Base-by-base conservation (phyloP, 2,797 vertebrate species). In the Luscinia megarhynchos region DNA sequence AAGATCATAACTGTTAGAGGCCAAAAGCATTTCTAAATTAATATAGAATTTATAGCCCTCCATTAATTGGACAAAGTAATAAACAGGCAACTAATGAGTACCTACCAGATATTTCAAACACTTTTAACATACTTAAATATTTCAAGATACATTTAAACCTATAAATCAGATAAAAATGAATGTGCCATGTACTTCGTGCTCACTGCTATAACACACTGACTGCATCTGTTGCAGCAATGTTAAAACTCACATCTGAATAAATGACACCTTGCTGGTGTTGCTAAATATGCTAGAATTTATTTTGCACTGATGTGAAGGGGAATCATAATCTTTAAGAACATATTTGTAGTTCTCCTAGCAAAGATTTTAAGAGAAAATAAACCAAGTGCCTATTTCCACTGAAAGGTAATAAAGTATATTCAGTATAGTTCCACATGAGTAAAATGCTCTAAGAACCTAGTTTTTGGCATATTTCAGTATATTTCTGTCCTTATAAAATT, bases 11-110 rank as follows among this genome's bases (percentile, higher is more conserved):
- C 34, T 2, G 3, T 95, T 78, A 77, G 36, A 94, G 63, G 61
- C 46, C 59, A 92, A 92, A 95, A 63, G 22, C 23, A 79, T 82
- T 94, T 90, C 66, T 80, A 87, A 91, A 94, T 90, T 78, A 95
- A 87, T 78, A 61, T 48, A 84, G 83, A 89, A 95, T 94, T 68
- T 90, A 95, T 74, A 93, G 58, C 7, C 19, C 32, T 85, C 70
- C 66, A 73, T 92, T 94, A 94, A 93, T 59, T 93, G 66, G 26
- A 26, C 29, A 84, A 94, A 90, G 48, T 85, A 92, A 95, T 85
- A 96, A 95, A 78, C 36, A 61, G 70, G 68, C 3, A 87, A 66
- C 16, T 79, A 81, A 89, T 61, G 36, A 87, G 67, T 62, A 69
- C 24, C 55, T 87, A 69, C 23, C 30, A 84, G 46, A 48, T 94